Conservation (phyloP, 2,113 vertebrate species). For the Talpa occidentalis region DNA sequence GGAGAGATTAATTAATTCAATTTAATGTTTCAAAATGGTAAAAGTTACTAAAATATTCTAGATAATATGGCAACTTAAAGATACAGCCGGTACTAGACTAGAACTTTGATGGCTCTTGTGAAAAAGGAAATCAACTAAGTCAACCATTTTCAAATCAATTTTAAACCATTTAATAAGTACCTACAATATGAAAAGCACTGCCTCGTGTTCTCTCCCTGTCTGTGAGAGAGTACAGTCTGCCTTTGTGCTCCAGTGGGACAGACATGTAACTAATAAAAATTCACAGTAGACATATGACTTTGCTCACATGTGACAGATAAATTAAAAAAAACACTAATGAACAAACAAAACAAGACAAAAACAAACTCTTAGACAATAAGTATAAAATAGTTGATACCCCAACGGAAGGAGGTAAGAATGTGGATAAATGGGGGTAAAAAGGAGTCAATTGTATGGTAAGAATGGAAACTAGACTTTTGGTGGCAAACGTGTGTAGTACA, state of each 20-base stretch:
- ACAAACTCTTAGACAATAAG: too few species aligned
- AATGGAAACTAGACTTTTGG: too few species aligned
- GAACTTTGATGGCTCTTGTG: neutral
- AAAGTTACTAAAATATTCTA: neutral
- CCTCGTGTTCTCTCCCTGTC: neutral
- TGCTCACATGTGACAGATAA: too few species aligned
- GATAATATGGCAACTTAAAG: neutral
- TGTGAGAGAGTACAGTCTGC: neutral
- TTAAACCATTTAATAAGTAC: constrained; percentile 13
- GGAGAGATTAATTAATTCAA: neutral
- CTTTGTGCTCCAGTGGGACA: neutral
- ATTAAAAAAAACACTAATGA: too few species aligned
- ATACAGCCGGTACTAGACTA: neutral
- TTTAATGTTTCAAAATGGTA: constrained; percentile 16
- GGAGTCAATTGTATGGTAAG: too few species aligned
- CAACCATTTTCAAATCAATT: neutral
- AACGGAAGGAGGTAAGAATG: too few species aligned
- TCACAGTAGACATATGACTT: too few species aligned
- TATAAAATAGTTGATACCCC: too few species aligned
- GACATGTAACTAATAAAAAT: neutral
- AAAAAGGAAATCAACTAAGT: neutral
- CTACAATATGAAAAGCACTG: neutral
- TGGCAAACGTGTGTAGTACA: neutral
- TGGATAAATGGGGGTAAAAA: too few species aligned
- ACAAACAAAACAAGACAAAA: too few species aligned